These are phyloP conservation scores for Macropis europaea DNA, from an alignment of 2,888 invertebrate species.

Conservation along the genomic window DNA sequence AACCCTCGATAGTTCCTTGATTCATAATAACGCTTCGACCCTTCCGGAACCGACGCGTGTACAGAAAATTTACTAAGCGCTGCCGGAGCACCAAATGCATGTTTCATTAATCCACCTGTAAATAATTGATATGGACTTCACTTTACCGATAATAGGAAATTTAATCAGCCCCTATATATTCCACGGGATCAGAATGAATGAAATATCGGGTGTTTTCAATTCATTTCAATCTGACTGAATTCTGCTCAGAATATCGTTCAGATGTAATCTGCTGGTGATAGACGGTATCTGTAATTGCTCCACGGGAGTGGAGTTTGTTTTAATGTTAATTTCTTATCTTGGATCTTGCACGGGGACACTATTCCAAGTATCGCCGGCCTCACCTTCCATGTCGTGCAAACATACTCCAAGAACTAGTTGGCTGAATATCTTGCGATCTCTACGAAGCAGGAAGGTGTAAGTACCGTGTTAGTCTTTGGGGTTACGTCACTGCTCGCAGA, in stretches of 20 bases:
- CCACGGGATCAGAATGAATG: no score
- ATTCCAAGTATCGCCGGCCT: slow-evolving; percentile 38
- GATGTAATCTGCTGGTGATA: slow-evolving; percentile 13
- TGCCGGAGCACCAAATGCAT: no score
- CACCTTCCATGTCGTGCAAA: slow-evolving; percentile 54
- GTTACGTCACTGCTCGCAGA: slow-evolving; percentile 74
- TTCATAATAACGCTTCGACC: slow-evolving; percentile 40
- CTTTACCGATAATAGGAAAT: no score
- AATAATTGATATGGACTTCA: no score
- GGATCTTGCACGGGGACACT: slow-evolving; percentile 45
- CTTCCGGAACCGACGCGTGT: neutral
- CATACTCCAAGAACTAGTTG: slow-evolving; percentile 56
- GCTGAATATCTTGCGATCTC: slow-evolving; percentile 60
- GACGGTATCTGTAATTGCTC: slow-evolving; percentile 47
- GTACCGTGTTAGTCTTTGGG: slow-evolving; percentile 76
- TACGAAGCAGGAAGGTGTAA: slow-evolving; percentile 69
- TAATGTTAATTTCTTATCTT: slow-evolving; percentile 60
- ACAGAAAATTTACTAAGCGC: slow-evolving; percentile 20
- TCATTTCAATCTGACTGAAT: neutral
- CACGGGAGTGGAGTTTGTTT: slow-evolving; percentile 45
- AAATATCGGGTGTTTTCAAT: neutral
- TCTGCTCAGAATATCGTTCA: slow-evolving; percentile 9
- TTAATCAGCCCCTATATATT: no score
- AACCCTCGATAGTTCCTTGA: slow-evolving; percentile 42
- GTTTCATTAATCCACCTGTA: no score